Base-by-base conservation (phyloP, 2,888 invertebrate genomes). In the Psylliodes chrysocephalus region DNA sequence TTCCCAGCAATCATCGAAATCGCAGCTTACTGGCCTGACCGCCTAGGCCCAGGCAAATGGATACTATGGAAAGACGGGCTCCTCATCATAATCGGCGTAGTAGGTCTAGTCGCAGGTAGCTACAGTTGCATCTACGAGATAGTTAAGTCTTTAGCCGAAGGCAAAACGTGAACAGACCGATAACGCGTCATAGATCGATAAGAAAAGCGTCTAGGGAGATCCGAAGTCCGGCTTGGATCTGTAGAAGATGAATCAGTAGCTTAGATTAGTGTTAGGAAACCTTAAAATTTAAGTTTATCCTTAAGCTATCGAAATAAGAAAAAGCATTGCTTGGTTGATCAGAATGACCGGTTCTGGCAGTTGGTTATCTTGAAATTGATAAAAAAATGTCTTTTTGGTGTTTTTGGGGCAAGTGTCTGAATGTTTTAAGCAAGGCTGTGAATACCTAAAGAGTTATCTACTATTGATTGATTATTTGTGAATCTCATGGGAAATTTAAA, bases 1-100 rank as follows among this genome's bases (percentile, higher is more conserved):
- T 91, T 92, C 77, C 92, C 92, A 17, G 91, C 91, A 0, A 85
- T 91, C 25, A 89, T 92, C 72, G 90, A 92, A 74, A 84, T 91
- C 40, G 90, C 92, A 75, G 90, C 91, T 0, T 84, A 88, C 64
- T 92, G 89, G 87, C 87, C 89, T 0, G 83, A 86, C 71, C 82
- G 85, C 17, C 81, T 85, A n/a, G 87, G 88, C 0, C 82, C 82
- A 52, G 78, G 75, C 66, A 81, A 80, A 51, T 75, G 81, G 68
- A 78, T 84, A 25, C 72, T 87, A 6, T 73, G 83, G 69, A 86
- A 85, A 72, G 84, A 87, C 71, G 73, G 86, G 1, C 56, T 84
- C 1, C 77, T 87, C 22, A 85, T 87, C 44, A 55, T 85, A 1
- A 82, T 86, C 63, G 87, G 64, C 42, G 28, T 86, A 10, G 70